Evolutionary conservation across 2,113 vertebrate species (phyloP), one percentile per base, ranked within the genome.

Genomic region (Hirundichthys speculiger): DNA sequence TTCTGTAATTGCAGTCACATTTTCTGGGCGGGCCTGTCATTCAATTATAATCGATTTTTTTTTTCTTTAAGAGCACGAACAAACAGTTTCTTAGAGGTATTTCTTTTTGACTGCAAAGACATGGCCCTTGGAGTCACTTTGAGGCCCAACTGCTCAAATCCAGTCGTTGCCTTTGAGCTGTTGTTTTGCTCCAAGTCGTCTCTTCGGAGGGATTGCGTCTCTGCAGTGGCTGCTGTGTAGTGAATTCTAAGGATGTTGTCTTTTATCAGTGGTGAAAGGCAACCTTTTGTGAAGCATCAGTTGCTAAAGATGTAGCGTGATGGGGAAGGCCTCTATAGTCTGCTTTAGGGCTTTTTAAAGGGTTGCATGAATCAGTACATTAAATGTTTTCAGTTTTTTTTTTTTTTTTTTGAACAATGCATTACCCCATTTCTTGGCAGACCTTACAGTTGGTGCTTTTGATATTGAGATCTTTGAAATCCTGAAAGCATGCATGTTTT

Each of bases 171-270:
- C n/a, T 43, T 10, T 0, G 53, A 46, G 34, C 52, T 38, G 24
- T 69, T 24, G 41, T 64, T 46, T 46, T 19, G 49, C 60, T 24
- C 20, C 22, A 13, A 70, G 55, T 18, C 51, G n/a, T 24, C 15
- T 46, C 69, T 63, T 40, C 41, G 8, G 39, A 66, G 72, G 10
- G 49, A 55, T 75, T 56, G 65, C 65, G 63, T 41, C 60, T 75
- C 25, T 55, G 65, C 53, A 13, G 50, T 18, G 46, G 41, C 47
- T 5, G 43, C 50, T 59, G 61, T 65, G 50, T 57, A 49, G 54
- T 54, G 82, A 60, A 57, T 83, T 77, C 67, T 69, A 69, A 75
- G 54, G 64, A 67, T 5, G 42, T 38, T 19, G 58, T 74, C 74
- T 51, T 82, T 79, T 55, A 41, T 57, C 52, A 15, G 52, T 4